Evolutionary conservation across 2,888 invertebrate genomes (phyloP), one percentile per base, ranked within the genome.

Genomic region (Lepidonotus clava): DNA sequence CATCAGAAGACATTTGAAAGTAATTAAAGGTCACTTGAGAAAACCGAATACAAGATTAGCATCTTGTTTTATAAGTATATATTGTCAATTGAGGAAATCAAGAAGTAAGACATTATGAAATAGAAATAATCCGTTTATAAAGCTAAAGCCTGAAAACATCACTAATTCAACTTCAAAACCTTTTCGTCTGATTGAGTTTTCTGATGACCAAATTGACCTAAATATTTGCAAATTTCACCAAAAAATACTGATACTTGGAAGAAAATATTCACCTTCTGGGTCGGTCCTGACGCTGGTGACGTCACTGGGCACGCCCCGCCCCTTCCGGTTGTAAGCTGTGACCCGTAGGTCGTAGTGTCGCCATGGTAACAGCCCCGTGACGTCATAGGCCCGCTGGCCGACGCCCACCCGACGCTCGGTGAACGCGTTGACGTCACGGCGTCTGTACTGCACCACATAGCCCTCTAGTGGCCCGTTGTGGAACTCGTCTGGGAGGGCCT

Each of bases 351-450:
- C 84, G 66, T 87, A 87, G n/a, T 84, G 24, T 84, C 85, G 36
- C 87, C 87, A 87, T 84, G 87, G 87, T 36, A 87, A 77, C 84
- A 87, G 61, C 1, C 76, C 76, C 2, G 41, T 77, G 46, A 87
- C 2, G n/a, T 36, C n/a, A 32, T 41, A n/a, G 40, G 28, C 32
- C 46, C 28, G 28, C 28, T 24, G 11, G 46, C 11, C 8, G 18
- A n/a, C 21, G 21, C 32, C 11, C 11, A 41, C 18, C 18, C 11
- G n/a, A 34, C n/a, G 21, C 32, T 24, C 14, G 41, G 36, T 8
- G 18, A 41, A 8, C 11, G 14, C 66, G 66, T 66, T 66, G 66
- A n/a, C 28, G 6, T 8, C n/a, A n/a, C 24, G 66, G 32, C 83
- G 32, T 8, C 41, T 61, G 83, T 86, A 86, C 5, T 14, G 18